Evolutionary conservation across 2,797 vertebrate genomes (phyloP).

Genomic region (Etheostoma nigrum): DNA sequence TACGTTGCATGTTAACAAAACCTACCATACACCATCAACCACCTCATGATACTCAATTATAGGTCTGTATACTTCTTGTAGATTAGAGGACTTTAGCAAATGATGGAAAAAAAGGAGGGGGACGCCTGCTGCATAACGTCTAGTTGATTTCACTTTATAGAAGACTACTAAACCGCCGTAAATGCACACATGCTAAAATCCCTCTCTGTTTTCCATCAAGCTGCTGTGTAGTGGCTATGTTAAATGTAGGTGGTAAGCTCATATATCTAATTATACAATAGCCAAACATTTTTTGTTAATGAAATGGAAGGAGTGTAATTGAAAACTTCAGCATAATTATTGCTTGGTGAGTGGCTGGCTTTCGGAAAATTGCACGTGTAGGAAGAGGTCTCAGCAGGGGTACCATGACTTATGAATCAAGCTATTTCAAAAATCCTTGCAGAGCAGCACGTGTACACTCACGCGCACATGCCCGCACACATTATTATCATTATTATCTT

Average conservation of each 20-base stretch:
- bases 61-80: constrained; percentile 68
- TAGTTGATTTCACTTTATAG: constrained; percentile 77
- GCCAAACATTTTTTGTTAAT: constrained; percentile 88
- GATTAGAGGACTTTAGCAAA: constrained; percentile 74
- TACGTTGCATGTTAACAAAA: constrained; percentile 73
- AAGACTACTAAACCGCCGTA: constrained; percentile 71
- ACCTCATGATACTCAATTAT: constrained; percentile 77
- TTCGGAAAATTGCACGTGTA: constrained; percentile 83
- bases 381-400: constrained; percentile 79
- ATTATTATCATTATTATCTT: constrained; percentile 51
- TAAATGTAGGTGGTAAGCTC: constrained; percentile 88
- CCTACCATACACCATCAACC: constrained; percentile 73
- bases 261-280: constrained; percentile 90
- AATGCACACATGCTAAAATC: constrained; percentile 76
- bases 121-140: constrained; percentile 66
- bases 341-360: constrained; percentile 80
- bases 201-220: constrained; percentile 83
- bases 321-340: constrained; percentile 88
- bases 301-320: constrained; percentile 88
- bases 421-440: constrained; percentile 68
- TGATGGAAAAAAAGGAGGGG: constrained; percentile 63
- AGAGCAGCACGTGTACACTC: constrained; percentile 21
- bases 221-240: constrained; percentile 81
- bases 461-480: constrained; percentile 31
- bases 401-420: constrained; percentile 78